Evolutionary conservation across 92 coral and sea anemone species (phyloP), one percentile per base, ranked within the genome.

Genomic region (Plumapathes pennacea): DNA sequence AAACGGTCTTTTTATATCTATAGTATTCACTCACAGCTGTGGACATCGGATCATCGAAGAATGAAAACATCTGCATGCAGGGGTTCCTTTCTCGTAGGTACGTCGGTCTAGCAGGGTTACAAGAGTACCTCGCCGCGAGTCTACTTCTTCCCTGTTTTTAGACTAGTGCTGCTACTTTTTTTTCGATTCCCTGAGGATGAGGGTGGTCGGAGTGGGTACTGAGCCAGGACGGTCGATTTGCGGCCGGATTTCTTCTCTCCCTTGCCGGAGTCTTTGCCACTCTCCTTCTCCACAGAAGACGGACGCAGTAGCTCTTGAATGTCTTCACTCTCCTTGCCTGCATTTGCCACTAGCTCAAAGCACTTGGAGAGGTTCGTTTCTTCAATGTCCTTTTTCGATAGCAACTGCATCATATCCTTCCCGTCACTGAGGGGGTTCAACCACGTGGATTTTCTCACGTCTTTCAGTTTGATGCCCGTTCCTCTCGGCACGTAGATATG

Each of bases 401-500:
- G 82, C 10, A 83, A 69, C 43, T 94, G 90, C 89, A 75, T 81
- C 1, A 89, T 78, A 55, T 94, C 99, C 20, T 76, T 74, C 2
- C 99, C 99, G 31, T 94, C 88, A 42, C 67, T 77, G 47, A 94
- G 83, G 27, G 99, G 99, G 73, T 94, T 94, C 53, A 88, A 55
- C 99, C 99, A 94, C 12, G 99, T 94, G 55, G 96, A 88, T 55
- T 84, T 88, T 18, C 99, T 96, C 41, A 94, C 94, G 51, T 88
- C 94, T n/a, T 87, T 67, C 42, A 94, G 74, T 27, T 78, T 65
- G 50, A 94, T 72, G 13, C 90, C 95, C 3, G 99, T 94, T 27
- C 99, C 99, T 73, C 82, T 89, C 19, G 96, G 99, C 23, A 94
- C 89, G 68, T 94, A 94, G 56, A 94, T 94, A 32, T 94, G 99